Evolutionary conservation across 2,888 invertebrate genomes (phyloP), one percentile per base, ranked within the genome.

Genomic region (Ischnura elegans): DNA sequence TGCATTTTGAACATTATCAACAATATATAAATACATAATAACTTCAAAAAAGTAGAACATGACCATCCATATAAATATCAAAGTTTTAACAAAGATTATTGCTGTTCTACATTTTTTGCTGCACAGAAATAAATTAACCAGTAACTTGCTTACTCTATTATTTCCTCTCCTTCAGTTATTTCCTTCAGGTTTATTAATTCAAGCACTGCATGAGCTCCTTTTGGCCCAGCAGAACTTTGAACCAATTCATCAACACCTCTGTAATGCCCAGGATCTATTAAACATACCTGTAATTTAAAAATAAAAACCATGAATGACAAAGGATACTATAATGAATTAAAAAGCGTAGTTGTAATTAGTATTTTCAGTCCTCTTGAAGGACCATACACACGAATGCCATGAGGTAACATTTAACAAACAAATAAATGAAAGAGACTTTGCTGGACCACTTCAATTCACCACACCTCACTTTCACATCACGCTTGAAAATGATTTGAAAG

Each of bases 121-220:
- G 61, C 2, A 16, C 8, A 25, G 61, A 61, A 61, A 76, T 13
- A 16, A 16, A 36, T 36, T 76, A 29, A 6, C 46, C 42, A 51
- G 16, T n/a, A 8, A 2, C 51, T 36, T 51, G 21, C 51, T 95
- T 95, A 97, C 94, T 96, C 97, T 94, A 98, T 96, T 93, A 97
- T 96, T 96, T 99, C 98, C 95, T 99, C 99, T 45, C 98, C 98
- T 96, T 98, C 98, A 19, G 97, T 97, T 95, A 99, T 97, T 96
- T 99, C 99, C 96, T 99, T 99, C 94, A 99, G 97, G 95, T 98
- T 98, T 3, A 99, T 96, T 93, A 99, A 97, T 96, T 99, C 99
- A 95, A 99, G 96, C 25, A 61, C 43, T 10, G 90, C 87, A 21
- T 36, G 25, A 93, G 97, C 97, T n/a, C 98, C 99, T 94, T 97